These are phyloP conservation scores for Acipenser transmontanus DNA, from an alignment of 2,797 vertebrate species.

Conservation along the genomic window DNA sequence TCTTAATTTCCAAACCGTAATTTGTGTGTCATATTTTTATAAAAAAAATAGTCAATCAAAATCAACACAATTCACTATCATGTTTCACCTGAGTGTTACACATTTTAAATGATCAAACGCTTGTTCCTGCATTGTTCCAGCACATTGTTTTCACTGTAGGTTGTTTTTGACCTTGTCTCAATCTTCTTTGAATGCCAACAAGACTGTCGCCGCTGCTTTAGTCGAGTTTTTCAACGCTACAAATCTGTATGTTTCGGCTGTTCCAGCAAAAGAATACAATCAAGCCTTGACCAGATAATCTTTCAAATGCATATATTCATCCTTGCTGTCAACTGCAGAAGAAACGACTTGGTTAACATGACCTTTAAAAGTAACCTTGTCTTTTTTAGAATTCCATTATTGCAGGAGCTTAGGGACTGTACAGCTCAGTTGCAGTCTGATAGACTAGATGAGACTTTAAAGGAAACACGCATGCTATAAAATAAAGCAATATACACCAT, in stretches of 20 bases:
- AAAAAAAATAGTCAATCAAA: too few relatives aligned
- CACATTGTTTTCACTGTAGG: too few relatives aligned
- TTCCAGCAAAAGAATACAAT: neutral
- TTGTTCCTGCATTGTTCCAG: neutral
- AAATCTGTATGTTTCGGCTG: neutral
- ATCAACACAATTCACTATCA: too few relatives aligned
- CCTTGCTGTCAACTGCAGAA: neutral
- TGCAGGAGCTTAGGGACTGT: neutral
- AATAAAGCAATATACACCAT: too few relatives aligned
- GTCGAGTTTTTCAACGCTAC: neutral
- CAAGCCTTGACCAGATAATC: neutral
- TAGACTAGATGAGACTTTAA: too few relatives aligned
- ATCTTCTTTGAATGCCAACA: constrained; percentile 4
- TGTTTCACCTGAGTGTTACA: too few relatives aligned
- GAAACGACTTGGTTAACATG: neutral
- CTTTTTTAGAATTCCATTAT: neutral
- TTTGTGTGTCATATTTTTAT: too few relatives aligned
- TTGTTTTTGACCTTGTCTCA: neutral
- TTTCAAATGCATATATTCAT: neutral
- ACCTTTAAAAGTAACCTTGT: neutral
- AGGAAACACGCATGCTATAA: too few relatives aligned
- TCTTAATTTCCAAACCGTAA: too few relatives aligned
- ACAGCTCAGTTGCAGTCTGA: too few relatives aligned
- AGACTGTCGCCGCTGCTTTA: neutral
- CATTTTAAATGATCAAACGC: neutral